Base-by-base conservation (phyloP, 1,140 invertebrate genomes). In the Pseudomyrmex flavicornis region DNA sequence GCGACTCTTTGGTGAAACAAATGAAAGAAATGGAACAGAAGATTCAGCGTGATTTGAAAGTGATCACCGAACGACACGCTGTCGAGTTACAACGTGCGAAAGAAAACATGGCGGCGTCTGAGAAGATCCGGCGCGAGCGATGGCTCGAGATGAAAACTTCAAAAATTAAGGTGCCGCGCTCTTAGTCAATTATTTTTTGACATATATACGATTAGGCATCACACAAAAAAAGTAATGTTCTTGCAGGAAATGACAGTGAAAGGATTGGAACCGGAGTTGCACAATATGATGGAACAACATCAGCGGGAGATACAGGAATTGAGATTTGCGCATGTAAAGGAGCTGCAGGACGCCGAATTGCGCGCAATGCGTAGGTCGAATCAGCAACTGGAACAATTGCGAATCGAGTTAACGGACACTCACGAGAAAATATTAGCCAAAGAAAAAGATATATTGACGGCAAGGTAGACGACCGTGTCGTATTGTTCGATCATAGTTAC, bases 71-170 rank as follows among this genome's bases (percentile, higher is more conserved):
- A 50, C 95, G 95, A 75, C 95, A 97, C 82, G 92, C 94, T 20
- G 94, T 96, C 0, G 96, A 97, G 87, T 82, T 97, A 13, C 95
- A 96, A 59, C 95, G 96, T 26, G 92, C 95, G 0, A 96, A 96
- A 85, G 96, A 97, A 76, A 95, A 95, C 76, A 95, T 95, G 0
- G 91, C 95, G n/a, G 96, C 96, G 1, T 95, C 95, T 0, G 96
- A 97, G 90, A 97, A 96, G 92, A 93, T 96, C 8, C 92, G 95
- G 17, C 93, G 96, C 17, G 96, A 96, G 88, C 94, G 95, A 86
- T 97, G 96, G 96, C 94, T 97, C 22, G 96, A 96, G 70, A 93
- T 95, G 22, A 97, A 96, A 91, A 97, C 96, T 0, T 95, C 96
- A 82, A 97, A 97, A 92, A 97, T 97, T 82, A 96, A 97, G 93